Base-by-base conservation (phyloP, 2,888 invertebrate species). In the Coelopa pilipes region DNA sequence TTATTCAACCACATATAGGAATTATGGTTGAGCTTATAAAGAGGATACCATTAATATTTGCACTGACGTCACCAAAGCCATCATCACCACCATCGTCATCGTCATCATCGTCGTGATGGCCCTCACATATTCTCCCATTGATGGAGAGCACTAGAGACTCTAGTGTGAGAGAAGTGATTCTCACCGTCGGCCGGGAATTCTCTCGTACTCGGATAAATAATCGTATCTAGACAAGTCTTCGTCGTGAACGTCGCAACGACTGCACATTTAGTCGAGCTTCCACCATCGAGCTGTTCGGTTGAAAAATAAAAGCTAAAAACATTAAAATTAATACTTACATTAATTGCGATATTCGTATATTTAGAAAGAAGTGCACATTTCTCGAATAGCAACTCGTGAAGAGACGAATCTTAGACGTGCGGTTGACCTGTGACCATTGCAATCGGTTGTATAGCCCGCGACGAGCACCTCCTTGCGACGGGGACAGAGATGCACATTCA, bases 401-500 rank as follows among this genome's bases (percentile, higher is more conserved):
- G 7, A 34, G 34, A 4, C 34, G 7, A 34, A 34, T 4, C 34
- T 7, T 34, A 7, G 34, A 34, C 34, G 2, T 34, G 34, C 7
- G 34, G 34, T 34, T 34, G 34, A 34, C 34, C 34, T 34, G 34
- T 34, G 34, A 7, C 34, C 34, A 34, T 2, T 34, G 34, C 34
- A 7, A 34, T 34, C 34, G 7, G 34, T 34, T 34, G 2, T 34
- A 34, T 34, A 34, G 34, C 34, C 34, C 34, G 34, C 34, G 7
- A 34, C 34, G 34, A 34, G 34, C 34, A 34, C 34, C 7, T 34
- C 34, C 34, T 34, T 59, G 7, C 24, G 57, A 17, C 21, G 57
- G 21, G 12, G 24, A 59, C 24, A 59, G 57, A 59, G 83, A 87
- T 87, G 87, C 87, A 87, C 84, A 87, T 87, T 80, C 87, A 87